Percentiles rank a stretch among this genome's conserved stretches.
phyloP scores from a whole-genome alignment of 92 coral and sea anemone genomes.

The Hydrozoanthus gracilis region DNA sequence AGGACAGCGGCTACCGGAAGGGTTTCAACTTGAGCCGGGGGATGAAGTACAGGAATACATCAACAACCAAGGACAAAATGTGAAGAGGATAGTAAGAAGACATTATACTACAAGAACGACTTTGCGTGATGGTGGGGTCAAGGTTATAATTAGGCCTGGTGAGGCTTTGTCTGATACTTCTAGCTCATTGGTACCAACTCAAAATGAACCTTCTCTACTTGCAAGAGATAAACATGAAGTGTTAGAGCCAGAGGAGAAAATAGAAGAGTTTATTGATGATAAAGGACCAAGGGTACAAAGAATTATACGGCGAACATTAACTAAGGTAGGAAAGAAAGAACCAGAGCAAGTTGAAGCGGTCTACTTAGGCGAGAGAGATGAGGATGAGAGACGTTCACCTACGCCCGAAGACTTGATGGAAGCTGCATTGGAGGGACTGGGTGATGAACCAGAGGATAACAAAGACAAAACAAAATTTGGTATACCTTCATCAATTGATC shows the following conservation, averaged over 20 bases:
- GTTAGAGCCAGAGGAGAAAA: constrained; percentile 36
- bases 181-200: neutral
- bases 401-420: constrained; percentile 43
- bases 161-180: constrained; percentile 35
- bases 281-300: constrained; percentile 82
- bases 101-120: constrained; percentile 40
- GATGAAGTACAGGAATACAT: constrained; percentile 48
- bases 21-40: constrained; percentile 36
- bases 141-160: constrained; percentile 56
- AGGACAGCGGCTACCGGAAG: constrained; percentile 38
- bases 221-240: constrained; percentile 18
- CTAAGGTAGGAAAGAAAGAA: constrained; percentile 36
- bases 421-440: constrained; percentile 22
- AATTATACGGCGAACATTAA: constrained; percentile 67
- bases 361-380: neutral
- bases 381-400: neutral
- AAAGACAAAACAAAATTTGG: constrained; percentile 33
- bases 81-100: constrained; percentile 37
- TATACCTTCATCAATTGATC: constrained; percentile 17
- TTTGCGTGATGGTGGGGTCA: constrained; percentile 58
- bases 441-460: constrained; percentile 1
- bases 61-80: constrained; percentile 64
- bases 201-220: constrained; percentile 21
- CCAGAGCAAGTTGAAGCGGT: constrained; percentile 5
- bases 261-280: constrained; percentile 80